Base-by-base conservation (phyloP, 2,113 vertebrate genomes). In the Xyrauchen texanus region DNA sequence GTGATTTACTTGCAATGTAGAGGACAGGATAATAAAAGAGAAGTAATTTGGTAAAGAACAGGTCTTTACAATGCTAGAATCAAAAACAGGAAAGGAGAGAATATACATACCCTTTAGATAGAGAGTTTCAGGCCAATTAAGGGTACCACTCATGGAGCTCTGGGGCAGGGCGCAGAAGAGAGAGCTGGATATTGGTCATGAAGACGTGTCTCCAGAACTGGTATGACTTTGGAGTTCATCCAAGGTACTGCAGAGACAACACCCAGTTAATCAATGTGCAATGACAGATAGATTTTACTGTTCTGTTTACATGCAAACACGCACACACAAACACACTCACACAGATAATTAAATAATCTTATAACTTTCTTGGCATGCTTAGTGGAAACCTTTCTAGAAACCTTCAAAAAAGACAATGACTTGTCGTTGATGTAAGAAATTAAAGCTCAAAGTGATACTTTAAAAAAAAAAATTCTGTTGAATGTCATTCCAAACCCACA, bases 81-180 rank as follows among this genome's bases (percentile, higher is more conserved):
- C 7, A 55, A 34, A 3, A 34, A 34, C 21, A 34, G 21, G 21
- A 34, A 34, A 34, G 21, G 21, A 34, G 21, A 34, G 21, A 3
- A 73, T 75, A 75, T 75, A 42, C 16, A 52, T 63, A 52, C 45
- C 72, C 60, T 0, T 6, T 51, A 63, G 72, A 51, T 75, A 63
- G 51, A 51, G 34, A 12, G 21, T 34, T 34, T 34, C 21, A 34
- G 21, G 21, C 21, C 21, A 34, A 34, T 75, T 51, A 63, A 34
- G 6, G 2, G 47, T 63, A 58, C 11, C 60, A 63, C n/a, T 75
- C 16, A 52, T 7, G 3, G 12, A 21, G 51, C 8, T 71, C 12
- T n/a, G 51, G 46, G 42, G 5, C 8, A 60, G 9, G 10, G 16
- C 57, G 13, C n/a, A 58, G 13, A 16, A 44, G 11, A 4, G 5